Evolutionary conservation across 2,888 invertebrate genomes (phyloP).

Genomic region (Amphipoea lucens): DNA sequence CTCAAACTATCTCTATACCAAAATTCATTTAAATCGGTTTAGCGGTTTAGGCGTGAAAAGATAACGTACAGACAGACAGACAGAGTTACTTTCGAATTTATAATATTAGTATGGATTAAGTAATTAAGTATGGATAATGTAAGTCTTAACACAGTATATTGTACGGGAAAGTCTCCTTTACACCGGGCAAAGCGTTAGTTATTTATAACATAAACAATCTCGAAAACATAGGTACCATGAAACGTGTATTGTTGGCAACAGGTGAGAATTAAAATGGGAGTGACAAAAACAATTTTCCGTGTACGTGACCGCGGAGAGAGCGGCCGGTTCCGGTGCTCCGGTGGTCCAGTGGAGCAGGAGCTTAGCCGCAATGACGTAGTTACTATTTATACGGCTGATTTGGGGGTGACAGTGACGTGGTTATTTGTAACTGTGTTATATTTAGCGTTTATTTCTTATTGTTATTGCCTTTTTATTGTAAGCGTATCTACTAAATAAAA

Average conservation of each 20-base stretch:
- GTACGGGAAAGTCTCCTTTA: background rate
- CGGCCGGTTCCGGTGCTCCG: background rate
- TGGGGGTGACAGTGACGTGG: background rate
- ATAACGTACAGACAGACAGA: too few species aligned
- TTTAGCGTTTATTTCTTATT: background rate
- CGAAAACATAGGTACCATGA: background rate
- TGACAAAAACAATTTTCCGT: slow-evolving; percentile 54
- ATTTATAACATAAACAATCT: background rate
- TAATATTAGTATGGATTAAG: too few species aligned
- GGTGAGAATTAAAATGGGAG: slow-evolving; percentile 45
- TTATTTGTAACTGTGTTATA: slow-evolving; percentile 3
- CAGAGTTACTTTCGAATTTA: too few species aligned
- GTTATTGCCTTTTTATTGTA: too few species aligned
- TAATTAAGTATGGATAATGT: too few species aligned
- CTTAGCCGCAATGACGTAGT: slow-evolving; percentile 23
- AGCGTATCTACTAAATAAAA: background rate
- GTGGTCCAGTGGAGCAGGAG: background rate
- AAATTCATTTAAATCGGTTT: too few species aligned
- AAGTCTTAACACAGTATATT: background rate
- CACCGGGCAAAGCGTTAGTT: background rate
- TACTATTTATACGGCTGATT: slow-evolving; percentile 2
- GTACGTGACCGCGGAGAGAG: slow-evolving; percentile 41
- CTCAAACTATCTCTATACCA: too few species aligned
- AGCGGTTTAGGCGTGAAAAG: too few species aligned
- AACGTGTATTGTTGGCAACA: slow-evolving; percentile 50